Conservation (phyloP, 2,113 vertebrate genomes). For the Nestor notabilis region DNA sequence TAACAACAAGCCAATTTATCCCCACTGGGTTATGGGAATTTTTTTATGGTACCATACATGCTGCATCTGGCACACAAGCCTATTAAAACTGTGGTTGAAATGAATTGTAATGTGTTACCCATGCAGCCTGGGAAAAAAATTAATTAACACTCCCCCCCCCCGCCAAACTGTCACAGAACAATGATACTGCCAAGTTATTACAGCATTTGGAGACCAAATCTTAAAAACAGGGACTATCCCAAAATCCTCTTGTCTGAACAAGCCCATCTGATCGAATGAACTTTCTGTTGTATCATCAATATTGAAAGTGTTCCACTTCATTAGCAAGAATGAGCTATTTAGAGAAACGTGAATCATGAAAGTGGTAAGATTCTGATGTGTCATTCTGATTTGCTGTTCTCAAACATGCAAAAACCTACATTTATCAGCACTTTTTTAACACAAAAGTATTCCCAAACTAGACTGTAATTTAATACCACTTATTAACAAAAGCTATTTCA, state of each 20-base stretch:
- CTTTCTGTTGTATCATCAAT: neutral
- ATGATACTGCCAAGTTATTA: neutral
- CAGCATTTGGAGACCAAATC: neutral
- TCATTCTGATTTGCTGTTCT: neutral
- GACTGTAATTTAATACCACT: neutral
- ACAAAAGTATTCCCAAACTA: neutral
- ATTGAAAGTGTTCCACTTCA: neutral
- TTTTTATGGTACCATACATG: neutral
- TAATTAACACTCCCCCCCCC: neutral
- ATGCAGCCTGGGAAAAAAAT: neutral
- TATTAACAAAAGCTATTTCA: accelerated
- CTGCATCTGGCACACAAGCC: neutral
- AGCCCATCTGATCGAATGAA: neutral
- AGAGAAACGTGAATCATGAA: neutral
- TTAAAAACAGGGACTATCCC: neutral
- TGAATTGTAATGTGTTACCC: neutral
- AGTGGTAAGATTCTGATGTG: neutral
- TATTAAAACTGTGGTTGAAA: neutral
- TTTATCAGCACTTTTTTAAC: neutral
- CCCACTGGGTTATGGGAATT: neutral
- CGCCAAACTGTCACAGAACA: neutral
- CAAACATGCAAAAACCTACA: neutral
- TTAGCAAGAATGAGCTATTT: neutral
- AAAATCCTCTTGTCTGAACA: neutral
- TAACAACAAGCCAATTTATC: slow-evolving; percentile 22